A percentile compares a stretch with the other conserved stretches of the same genome.
Conservation (phyloP, 2,888 invertebrate species). For the Crepidodera aurea region DNA sequence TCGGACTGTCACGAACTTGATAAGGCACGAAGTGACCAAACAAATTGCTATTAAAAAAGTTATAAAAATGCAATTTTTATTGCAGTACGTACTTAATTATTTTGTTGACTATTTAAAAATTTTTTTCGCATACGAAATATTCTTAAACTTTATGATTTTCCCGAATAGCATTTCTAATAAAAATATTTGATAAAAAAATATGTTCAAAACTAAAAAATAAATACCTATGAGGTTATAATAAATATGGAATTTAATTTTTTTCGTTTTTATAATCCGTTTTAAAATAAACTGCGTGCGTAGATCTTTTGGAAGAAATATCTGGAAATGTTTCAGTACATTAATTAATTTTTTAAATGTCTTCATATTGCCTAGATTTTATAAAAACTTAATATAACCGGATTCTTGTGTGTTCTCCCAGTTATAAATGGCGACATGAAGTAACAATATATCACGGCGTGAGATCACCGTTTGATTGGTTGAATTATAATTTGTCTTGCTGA, state of each 20-base stretch:
- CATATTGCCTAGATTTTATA: no score
- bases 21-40: slow-evolving; percentile 20
- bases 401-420: not conserved
- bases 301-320: no score
- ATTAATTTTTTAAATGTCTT: no score
- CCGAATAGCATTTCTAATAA: not conserved
- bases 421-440: slow-evolving; percentile 10
- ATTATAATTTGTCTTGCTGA: slow-evolving; percentile 18
- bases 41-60: slow-evolving; percentile 12
- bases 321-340: no score
- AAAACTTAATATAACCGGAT: not conserved
- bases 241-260: no score
- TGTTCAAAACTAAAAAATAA: not conserved
- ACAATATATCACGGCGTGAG: slow-evolving; percentile 14
- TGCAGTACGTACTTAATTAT: not conserved
- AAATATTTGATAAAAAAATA: not conserved
- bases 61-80: slow-evolving; percentile 13
- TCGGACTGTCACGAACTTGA: slow-evolving; percentile 16
- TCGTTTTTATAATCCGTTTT: no score
- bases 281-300: no score
- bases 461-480: slow-evolving; percentile 16
- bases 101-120: slow-evolving; percentile 1
- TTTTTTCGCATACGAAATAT: not conserved
- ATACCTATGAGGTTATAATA: no score
- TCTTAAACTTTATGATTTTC: slow-evolving; percentile 1